Conservation (phyloP, 2,797 vertebrate species). For the Lepidocolaptes lacrymiger region DNA sequence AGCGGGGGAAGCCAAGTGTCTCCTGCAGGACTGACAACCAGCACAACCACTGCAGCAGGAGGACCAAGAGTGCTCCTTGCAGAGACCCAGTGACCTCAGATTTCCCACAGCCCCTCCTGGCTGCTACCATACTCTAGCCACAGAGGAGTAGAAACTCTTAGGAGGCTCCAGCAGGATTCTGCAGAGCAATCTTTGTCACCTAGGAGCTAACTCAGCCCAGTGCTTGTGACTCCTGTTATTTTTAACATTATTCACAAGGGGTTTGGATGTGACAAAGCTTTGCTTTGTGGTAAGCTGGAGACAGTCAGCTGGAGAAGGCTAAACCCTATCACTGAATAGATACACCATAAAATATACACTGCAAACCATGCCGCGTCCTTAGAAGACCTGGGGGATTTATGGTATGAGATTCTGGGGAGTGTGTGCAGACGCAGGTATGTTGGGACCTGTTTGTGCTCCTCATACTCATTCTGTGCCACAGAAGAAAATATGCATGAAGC, state of each 20-base stretch:
- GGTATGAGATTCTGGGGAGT: not conserved
- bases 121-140: not conserved
- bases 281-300: not conserved
- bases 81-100: rapidly evolving
- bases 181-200: not conserved
- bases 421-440: not conserved
- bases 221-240: not conserved
- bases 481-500: not conserved
- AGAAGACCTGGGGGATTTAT: not conserved
- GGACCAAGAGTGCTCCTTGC: not conserved
- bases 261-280: not conserved
- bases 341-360: not conserved
- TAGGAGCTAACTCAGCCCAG: not conserved
- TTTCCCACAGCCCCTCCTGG: not conserved
- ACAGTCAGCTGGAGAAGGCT: not conserved
- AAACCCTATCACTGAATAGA: not conserved
- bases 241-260: not conserved
- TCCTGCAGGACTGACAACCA: not conserved
- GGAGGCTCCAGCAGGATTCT: not conserved
- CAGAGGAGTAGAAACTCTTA: not conserved
- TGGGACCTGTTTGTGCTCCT: not conserved
- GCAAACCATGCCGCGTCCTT: not conserved
- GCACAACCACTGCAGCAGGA: rapidly evolving
- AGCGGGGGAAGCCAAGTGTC: not conserved
- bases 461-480: not conserved